Evolutionary conservation across 2,113 vertebrate genomes (phyloP), one percentile per base, ranked within the genome.

Genomic region (Eptatretus burgeri): DNA sequence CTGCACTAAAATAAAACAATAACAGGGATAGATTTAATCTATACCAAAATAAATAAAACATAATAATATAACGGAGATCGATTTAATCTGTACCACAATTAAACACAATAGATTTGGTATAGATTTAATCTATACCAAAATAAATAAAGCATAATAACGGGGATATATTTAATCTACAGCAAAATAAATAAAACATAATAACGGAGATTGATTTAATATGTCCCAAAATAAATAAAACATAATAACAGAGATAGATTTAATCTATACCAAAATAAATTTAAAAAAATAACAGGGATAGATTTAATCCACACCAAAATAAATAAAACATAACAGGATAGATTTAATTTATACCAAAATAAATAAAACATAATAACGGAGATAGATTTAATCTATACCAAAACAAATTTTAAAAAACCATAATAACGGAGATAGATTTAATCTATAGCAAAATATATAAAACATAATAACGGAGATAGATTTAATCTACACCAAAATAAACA

Each of bases 61-160:
- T n/a, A 56, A 56, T 16, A 14, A 56, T n/a, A n/a, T n/a, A n/a
- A n/a, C n/a, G n/a, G n/a, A n/a, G 18, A 56, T 56, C 14, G 18
- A 9, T 16, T 56, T 16, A 16, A 16, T 56, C 18, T 14, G 14
- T 56, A 16, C 5, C 52, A 56, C 14, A 16, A 56, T 8, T 16
- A 56, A 56, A 56, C 18, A 56, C 52, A 56, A 16, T 56, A 56
- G n/a, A n/a, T n/a, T n/a, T n/a, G n/a, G n/a, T n/a, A n/a, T n/a
- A n/a, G n/a, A n/a, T n/a, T n/a, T n/a, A n/a, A n/a, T n/a, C n/a
- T n/a, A n/a, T n/a, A n/a, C n/a, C n/a, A n/a, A n/a, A n/a, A n/a
- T n/a, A n/a, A n/a, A n/a, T n/a, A n/a, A n/a, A n/a, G n/a, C n/a
- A n/a, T n/a, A n/a, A n/a, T n/a, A n/a, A n/a, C n/a, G n/a, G n/a